phyloP scores from a whole-genome alignment of 2,797 vertebrate genomes.

The Danionella dracula region DNA sequence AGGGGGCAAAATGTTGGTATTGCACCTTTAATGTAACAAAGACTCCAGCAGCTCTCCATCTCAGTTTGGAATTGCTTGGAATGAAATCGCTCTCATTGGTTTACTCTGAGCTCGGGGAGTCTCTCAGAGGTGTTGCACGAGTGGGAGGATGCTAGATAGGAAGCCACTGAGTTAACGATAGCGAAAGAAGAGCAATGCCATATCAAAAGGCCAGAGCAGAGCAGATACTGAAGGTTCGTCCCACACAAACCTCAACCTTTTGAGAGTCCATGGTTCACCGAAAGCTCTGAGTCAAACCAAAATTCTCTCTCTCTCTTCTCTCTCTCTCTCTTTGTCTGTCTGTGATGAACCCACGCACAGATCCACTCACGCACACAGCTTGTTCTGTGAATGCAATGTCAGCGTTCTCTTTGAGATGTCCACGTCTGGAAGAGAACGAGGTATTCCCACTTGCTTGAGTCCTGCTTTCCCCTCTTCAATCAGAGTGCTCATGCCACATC shows the following conservation, averaged over 20 bases:
- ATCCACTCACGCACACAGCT: constrained; percentile 5
- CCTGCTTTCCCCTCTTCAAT: no score
- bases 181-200: not conserved
- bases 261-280: constrained; percentile 50
- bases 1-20: no score
- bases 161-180: not conserved
- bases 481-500: no score
- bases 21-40: no score
- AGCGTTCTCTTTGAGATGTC: constrained; percentile 48
- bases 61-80: no score
- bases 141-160: not conserved
- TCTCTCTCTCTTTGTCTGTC: no score
- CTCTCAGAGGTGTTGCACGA: not conserved
- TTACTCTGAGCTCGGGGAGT: no score
- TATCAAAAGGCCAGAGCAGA: constrained; percentile 47
- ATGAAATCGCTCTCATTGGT: no score
- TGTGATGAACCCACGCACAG: constrained; percentile 13
- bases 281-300: constrained; percentile 61
- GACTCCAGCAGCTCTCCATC: no score
- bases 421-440: constrained; percentile 42
- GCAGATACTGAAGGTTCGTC: constrained; percentile 58
- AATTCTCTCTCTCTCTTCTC: no score
- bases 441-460: no score
- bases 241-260: constrained; percentile 65
- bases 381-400: constrained; percentile 36